Evolutionary conservation across 2,113 vertebrate species (phyloP).

Genomic region (Glaucidium brasilianum): DNA sequence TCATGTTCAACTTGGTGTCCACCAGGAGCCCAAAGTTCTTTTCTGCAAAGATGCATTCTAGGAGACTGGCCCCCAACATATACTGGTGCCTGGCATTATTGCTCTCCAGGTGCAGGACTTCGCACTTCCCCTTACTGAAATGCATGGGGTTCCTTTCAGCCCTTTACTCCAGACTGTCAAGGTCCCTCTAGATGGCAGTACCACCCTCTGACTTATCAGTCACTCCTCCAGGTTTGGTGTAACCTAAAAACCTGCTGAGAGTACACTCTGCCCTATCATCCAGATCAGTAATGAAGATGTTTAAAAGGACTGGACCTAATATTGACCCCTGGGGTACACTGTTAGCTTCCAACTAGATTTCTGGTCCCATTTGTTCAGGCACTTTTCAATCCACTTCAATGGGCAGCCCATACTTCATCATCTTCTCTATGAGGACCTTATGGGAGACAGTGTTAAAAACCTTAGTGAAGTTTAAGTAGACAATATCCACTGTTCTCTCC

Average conservation of each 20-base stretch:
- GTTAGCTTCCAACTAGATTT: not conserved
- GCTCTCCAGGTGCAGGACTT: not conserved
- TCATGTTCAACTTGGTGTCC: not conserved
- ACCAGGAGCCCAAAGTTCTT: not conserved
- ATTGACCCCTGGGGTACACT: not conserved
- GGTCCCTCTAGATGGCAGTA: not conserved
- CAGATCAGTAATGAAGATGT: not conserved
- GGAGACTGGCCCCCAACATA: fast-evolving
- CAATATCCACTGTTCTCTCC: not conserved
- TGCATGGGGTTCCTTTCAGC: fast-evolving
- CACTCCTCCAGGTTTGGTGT: not conserved
- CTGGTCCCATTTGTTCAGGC: not conserved
- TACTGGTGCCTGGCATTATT: not conserved
- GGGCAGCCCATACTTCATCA: not conserved
- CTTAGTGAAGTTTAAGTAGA: not conserved
- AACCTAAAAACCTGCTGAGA: not conserved
- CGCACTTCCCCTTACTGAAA: not conserved
- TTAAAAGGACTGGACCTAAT: not conserved
- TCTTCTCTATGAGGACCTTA: not conserved
- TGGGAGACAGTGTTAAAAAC: not conserved
- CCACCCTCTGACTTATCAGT: not conserved
- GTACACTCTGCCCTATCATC: not conserved
- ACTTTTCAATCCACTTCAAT: not conserved
- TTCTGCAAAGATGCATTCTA: not conserved
- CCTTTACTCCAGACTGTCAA: not conserved